These are phyloP conservation scores for Melanotaenia trifasciata DNA, from an alignment of 2,797 vertebrate genomes.

Conservation along the genomic window DNA sequence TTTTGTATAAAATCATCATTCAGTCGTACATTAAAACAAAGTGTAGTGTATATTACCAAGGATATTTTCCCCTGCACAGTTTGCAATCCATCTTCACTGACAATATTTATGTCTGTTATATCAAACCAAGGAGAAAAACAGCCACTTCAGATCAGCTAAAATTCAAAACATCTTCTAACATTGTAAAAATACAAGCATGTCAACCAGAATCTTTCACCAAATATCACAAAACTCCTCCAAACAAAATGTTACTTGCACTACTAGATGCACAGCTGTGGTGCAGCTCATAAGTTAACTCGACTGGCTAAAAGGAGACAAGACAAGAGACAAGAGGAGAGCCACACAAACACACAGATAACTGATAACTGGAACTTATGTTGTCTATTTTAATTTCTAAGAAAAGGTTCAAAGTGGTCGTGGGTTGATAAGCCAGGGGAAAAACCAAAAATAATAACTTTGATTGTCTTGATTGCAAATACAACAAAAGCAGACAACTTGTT, in stretches of 20 bases:
- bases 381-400: slow-evolving; percentile 2
- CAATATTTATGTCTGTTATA: background rate
- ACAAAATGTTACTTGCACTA: slow-evolving; percentile 16
- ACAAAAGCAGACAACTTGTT: background rate
- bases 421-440: slow-evolving; percentile 4
- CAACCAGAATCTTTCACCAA: background rate
- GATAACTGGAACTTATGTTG: slow-evolving; percentile 2
- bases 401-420: background rate
- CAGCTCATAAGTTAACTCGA: slow-evolving; percentile 15
- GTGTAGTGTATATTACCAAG: slow-evolving; percentile 6
- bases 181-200: background rate
- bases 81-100: background rate
- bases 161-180: background rate
- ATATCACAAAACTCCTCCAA: slow-evolving; percentile 1
- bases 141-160: background rate
- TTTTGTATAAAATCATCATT: slow-evolving; percentile 18
- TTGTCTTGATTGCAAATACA: slow-evolving; percentile 10
- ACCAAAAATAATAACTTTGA: slow-evolving; percentile 8
- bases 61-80: background rate
- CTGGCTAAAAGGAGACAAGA: background rate
- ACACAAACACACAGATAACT: background rate
- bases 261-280: background rate
- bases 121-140: background rate
- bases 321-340: background rate
- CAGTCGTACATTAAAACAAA: slow-evolving; percentile 7